A percentile compares a stretch with the other conserved stretches of the same genome.
phyloP scores from a whole-genome alignment of 2,113 vertebrate genomes.

The Illadopsis cleaveri region DNA sequence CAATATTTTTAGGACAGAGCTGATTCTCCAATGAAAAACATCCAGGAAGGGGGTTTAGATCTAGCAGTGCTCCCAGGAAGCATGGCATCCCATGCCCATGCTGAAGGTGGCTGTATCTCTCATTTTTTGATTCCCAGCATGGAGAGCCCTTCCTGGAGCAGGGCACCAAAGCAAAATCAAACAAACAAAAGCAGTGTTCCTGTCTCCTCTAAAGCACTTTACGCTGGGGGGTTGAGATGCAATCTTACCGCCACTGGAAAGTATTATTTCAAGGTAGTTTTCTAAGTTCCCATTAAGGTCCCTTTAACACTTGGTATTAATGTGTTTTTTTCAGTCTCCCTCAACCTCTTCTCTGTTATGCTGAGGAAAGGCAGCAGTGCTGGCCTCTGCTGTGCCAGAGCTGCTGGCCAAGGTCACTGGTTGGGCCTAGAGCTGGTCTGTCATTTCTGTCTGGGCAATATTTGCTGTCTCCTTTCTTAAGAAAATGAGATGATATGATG shows the following conservation, averaged over 20 bases:
- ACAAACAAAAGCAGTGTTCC: background rate
- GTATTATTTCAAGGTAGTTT: background rate
- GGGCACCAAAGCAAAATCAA: background rate
- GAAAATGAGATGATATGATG: background rate
- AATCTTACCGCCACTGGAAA: background rate
- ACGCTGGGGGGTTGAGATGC: background rate
- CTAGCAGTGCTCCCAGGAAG: background rate
- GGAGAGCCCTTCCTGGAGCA: background rate
- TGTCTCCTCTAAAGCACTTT: background rate
- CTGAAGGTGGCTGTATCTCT: background rate
- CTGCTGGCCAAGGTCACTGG: background rate
- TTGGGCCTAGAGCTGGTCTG: background rate
- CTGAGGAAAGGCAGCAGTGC: background rate
- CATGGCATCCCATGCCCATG: background rate
- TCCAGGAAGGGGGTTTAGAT: background rate
- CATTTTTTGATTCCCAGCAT: background rate
- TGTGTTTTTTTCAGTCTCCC: background rate
- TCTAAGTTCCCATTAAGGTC: background rate
- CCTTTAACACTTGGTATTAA: background rate
- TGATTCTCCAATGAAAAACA: background rate
- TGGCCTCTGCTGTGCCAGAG: background rate
- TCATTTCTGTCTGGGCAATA: background rate
- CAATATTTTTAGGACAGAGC: background rate
- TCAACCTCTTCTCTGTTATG: background rate
- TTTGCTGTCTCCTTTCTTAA: background rate